Percentiles rank a stretch among this genome's conserved stretches.
Evolutionary conservation across 2,797 vertebrate species (phyloP).

Genomic region (Betta splendens): DNA sequence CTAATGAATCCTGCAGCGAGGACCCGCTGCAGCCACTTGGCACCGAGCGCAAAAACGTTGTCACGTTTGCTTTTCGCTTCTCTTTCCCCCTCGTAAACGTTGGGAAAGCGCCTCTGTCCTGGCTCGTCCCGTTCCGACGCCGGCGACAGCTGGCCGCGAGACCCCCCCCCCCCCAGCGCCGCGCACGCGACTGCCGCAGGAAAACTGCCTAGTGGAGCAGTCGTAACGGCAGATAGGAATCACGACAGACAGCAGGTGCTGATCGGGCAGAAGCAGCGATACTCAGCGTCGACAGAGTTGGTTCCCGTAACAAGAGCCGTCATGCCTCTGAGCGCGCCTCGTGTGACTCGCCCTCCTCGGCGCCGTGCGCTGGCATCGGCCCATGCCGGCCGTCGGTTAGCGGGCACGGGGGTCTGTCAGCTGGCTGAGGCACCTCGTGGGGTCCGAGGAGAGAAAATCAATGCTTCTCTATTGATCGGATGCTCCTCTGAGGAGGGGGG

Average conservation of each 20-base stretch:
- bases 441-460: conserved; percentile 68
- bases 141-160: conserved; percentile 67
- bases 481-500: conserved; percentile 52
- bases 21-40: not conserved
- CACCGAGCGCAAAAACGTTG: too few species aligned
- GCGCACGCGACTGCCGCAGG: conserved; percentile 66
- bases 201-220: conserved; percentile 71
- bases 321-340: too few species aligned
- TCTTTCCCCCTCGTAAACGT: conserved; percentile 1
- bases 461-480: conserved; percentile 73
- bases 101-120: not conserved
- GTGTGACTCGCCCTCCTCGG: conserved; percentile 69
- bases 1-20: conserved; percentile 6
- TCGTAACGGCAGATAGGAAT: conserved; percentile 63
- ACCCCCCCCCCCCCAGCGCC: conserved; percentile 49
- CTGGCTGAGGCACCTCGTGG: conserved; percentile 69
- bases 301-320: too few species aligned
- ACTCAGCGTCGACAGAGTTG: conserved; percentile 45
- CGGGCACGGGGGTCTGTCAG: conserved; percentile 76
- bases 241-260: conserved; percentile 59
- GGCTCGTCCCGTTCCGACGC: not conserved
- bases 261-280: conserved; percentile 60
- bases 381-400: conserved; percentile 75
- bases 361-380: conserved; percentile 70
- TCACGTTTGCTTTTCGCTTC: not conserved